Evolutionary conservation across 30 jellyfish, hydroid and myxozoan species (phyloP).

Genomic region (Chrysaora quinquecirrha): DNA sequence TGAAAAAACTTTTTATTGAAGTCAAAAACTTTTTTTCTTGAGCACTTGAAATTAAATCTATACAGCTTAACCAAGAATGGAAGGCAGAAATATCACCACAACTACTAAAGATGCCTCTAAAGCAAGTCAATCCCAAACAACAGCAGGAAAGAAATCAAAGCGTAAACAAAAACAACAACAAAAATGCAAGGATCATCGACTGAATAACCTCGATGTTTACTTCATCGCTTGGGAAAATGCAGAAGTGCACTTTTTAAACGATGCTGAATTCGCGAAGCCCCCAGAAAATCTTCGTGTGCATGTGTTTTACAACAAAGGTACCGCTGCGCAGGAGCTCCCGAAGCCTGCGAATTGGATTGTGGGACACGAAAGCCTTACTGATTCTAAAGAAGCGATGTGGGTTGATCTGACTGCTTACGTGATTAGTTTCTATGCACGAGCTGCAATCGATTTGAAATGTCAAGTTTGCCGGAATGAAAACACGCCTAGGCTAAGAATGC

Average conservation of each 20-base stretch:
- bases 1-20: too few species aligned
- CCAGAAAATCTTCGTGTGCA: conserved; percentile 39
- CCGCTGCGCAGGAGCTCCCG: conserved; percentile 29
- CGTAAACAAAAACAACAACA: not conserved
- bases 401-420: conserved; percentile 79
- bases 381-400: conserved; percentile 84
- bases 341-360: conserved; percentile 40
- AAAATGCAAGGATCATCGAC: not conserved
- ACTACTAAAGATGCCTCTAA: too few species aligned
- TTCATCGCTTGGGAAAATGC: conserved; percentile 55
- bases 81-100: too few species aligned
- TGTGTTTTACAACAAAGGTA: conserved; percentile 37
- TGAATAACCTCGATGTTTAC: conserved; percentile 9
- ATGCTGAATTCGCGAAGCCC: not conserved
- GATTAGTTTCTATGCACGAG: conserved; percentile 70
- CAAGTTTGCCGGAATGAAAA: conserved; percentile 4
- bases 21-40: too few species aligned
- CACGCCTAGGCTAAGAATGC: conserved; percentile 30
- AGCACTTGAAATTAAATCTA: too few species aligned
- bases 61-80: too few species aligned
- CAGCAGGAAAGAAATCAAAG: too few species aligned
- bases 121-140: too few species aligned
- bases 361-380: conserved; percentile 84
- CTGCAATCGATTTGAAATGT: conserved; percentile 23
- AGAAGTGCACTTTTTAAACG: conserved; percentile 26